Percentiles rank a stretch among this genome's conserved stretches.
Evolutionary conservation across 2,888 invertebrate species (phyloP).

Genomic region (Heteropelma amictum): DNA sequence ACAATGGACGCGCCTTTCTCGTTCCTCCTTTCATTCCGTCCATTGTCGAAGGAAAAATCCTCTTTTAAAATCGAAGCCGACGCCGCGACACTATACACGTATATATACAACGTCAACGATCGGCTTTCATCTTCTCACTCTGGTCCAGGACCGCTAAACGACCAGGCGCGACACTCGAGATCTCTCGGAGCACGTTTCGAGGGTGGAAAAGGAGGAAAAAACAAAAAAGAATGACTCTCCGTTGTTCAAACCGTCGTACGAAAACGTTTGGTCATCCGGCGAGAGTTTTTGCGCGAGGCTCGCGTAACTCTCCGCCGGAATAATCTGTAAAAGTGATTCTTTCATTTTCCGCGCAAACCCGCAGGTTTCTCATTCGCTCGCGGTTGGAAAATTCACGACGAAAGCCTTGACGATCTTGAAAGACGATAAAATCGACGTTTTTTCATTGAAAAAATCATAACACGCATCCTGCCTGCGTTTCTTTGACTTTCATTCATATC

Average conservation of each 20-base stretch:
- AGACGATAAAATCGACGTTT: neutral
- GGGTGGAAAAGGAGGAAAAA: neutral
- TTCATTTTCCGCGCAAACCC: too few relatives aligned
- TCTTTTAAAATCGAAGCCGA: conserved; percentile 36
- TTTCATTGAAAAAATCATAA: neutral
- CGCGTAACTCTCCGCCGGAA: too few relatives aligned
- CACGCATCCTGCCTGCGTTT: neutral
- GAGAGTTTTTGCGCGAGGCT: neutral
- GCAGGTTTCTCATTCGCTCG: neutral
- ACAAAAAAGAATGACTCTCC: conserved; percentile 27
- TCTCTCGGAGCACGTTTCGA: too few relatives aligned
- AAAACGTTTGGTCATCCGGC: neutral
- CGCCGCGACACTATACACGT: conserved; percentile 7
- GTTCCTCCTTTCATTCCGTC: conserved; percentile 3
- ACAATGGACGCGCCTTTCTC: conserved; percentile 59
- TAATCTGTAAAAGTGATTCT: too few relatives aligned
- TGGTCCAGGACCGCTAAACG: conserved; percentile 38
- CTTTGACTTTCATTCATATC: conserved; percentile 11
- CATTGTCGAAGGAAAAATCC: conserved; percentile 37
- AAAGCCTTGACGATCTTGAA: too few relatives aligned
- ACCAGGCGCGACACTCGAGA: conserved; percentile 18
- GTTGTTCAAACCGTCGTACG: neutral
- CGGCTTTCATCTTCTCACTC: neutral
- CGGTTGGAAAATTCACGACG: neutral
- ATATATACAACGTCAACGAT: neutral